phyloP scores from a whole-genome alignment of 2,797 vertebrate species.

The Sardinella longiceps region DNA sequence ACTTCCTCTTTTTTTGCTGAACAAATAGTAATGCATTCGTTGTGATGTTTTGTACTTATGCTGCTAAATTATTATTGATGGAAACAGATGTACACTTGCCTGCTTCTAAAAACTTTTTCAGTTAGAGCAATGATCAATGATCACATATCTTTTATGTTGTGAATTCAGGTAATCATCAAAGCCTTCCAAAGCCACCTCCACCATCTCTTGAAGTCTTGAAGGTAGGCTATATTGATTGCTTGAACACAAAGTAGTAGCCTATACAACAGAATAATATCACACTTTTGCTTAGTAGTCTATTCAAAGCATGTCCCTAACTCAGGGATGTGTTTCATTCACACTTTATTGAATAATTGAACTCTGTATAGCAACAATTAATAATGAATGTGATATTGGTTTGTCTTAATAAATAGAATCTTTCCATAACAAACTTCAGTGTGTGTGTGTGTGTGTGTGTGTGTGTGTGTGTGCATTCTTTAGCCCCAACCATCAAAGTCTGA shows the following conservation, averaged over 20 bases:
- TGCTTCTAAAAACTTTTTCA: no score
- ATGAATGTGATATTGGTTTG: no score
- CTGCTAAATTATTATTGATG: not conserved
- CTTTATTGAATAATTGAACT: no score
- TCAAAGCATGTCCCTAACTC: no score
- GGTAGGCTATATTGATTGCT: not conserved
- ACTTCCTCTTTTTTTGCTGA: not conserved
- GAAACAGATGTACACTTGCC: not conserved
- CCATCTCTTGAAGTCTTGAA: not conserved
- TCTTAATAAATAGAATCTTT: no score
- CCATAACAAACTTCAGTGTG: not conserved
- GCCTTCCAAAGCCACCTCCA: slow-evolving; percentile 5
- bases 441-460: not conserved
- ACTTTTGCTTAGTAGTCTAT: no score
- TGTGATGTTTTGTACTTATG: not conserved
- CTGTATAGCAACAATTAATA: not conserved
- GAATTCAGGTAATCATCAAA: not conserved
- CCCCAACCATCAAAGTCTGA: not conserved
- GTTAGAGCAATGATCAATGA: not conserved
- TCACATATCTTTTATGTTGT: not conserved
- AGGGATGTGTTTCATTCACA: no score
- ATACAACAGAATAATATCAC: no score
- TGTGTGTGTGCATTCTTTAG: not conserved
- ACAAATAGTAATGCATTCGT: not conserved
- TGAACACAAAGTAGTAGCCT: not conserved